Base-by-base conservation (phyloP, 2,797 vertebrate species). In the Schizopygopsis pylzovi region DNA sequence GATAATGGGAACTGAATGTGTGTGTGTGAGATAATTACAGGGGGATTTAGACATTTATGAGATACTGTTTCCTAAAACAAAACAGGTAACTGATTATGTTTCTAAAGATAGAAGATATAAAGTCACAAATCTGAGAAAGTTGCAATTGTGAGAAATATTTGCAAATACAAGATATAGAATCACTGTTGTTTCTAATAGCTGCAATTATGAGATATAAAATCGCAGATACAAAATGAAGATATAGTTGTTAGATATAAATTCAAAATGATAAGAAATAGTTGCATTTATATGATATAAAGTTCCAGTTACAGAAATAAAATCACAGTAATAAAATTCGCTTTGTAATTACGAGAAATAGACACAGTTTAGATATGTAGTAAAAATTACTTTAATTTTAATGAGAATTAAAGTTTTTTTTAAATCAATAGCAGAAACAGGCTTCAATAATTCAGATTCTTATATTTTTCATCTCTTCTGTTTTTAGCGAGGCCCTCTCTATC, bases 401-500 rank as follows among this genome's bases (percentile, higher is more conserved):
- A 52, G 22, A 47, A 47, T 16, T 45, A n/a, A 71, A 13, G 5
- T 80, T 6, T 28, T 67, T 3, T 2, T 11, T 37, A 41, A 49
- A 78, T 79, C 12, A 49, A 15, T 49, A 15, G 56, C 11, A 25
- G 12, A 63, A 63, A 78, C 39, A 43, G 4, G 3, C 8, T 9
- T 79, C 43, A 52, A 78, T 61, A 49, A 16, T 28, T 52, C 13
- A 54, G n/a, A 37, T 59, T 65, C 3, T 39, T 16, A 63, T 56
- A 6, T 82, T 75, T 81, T 49, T 41, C 45, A 16, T 45, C 5
- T 13, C 70, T 11, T 68, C 4, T 76, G n/a, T 22, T 73, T 70
- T 28, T 84, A 94, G 93, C 49, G 43, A 93, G 92, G 61, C 85
- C 90, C 1, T 15, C 72, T 11, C 83, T 77, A 18, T 37, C 87